Conservation (phyloP, 2,797 vertebrate species). For the Synaphobranchus kaupii region DNA sequence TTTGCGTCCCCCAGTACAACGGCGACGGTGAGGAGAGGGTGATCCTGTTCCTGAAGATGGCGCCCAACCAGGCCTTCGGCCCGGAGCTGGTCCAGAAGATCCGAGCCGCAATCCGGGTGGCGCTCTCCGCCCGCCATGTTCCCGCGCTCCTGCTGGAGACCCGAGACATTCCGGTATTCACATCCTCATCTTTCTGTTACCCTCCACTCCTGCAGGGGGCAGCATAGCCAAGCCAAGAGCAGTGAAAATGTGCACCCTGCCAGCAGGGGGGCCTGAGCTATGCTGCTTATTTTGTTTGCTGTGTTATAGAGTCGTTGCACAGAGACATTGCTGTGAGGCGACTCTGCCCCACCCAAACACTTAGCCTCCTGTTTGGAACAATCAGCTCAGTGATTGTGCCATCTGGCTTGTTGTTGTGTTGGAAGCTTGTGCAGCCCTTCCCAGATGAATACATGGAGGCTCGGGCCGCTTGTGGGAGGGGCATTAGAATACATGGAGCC, state of each 20-base stretch:
- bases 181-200: not conserved
- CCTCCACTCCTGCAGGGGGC: not conserved
- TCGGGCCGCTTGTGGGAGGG: too few relatives aligned
- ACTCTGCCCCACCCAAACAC: too few relatives aligned
- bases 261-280: too few relatives aligned
- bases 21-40: slow-evolving; percentile 88
- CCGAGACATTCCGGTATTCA: slow-evolving; percentile 88
- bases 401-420: too few relatives aligned
- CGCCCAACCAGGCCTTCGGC: slow-evolving; percentile 70
- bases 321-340: not conserved
- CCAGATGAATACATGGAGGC: too few relatives aligned
- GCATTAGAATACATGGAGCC: too few relatives aligned
- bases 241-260: too few relatives aligned
- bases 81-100: slow-evolving; percentile 77
- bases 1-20: slow-evolving; percentile 93
- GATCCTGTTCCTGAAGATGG: slow-evolving; percentile 93
- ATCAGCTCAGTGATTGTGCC: too few relatives aligned
- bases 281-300: too few relatives aligned
- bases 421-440: too few relatives aligned
- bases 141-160: slow-evolving; percentile 91
- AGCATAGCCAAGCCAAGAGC: not conserved
- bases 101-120: slow-evolving; percentile 78
- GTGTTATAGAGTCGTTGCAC: too few relatives aligned
- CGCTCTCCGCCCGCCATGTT: slow-evolving; percentile 87
- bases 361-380: too few relatives aligned